Base-by-base conservation (phyloP, 2,113 vertebrate genomes). In the Clarias macrocephalus region DNA sequence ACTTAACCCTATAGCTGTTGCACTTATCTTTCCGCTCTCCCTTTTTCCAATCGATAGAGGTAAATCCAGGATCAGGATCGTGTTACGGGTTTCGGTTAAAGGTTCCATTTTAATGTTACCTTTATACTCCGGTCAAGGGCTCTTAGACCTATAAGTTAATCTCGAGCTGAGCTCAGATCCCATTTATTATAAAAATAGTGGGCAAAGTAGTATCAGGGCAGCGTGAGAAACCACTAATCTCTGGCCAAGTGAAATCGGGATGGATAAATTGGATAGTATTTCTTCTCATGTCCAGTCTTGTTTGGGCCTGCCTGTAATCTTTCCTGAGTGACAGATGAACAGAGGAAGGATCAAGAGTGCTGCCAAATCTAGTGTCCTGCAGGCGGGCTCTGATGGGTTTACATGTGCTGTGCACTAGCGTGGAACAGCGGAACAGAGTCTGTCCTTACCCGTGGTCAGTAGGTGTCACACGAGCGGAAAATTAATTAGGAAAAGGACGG, bases 401-500 rank as follows among this genome's bases (percentile, higher is more conserved):
- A 87, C 90, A 79, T 52, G 56, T 68, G 86, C 68, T 72, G 87
- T 57, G 56, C 63, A 52, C 30, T 70, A 77, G 85, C 18, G n/a
- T n/a, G 62, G 28, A 85, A 84, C 66, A 84, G 21, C 70, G 30
- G 48, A 48, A 48, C 48, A 48, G 23, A 85, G 83, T 60, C 83
- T 76, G 63, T 75, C 23, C 62, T 66, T 62, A 80, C 57, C 59
- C 83, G 16, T 62, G 85, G 79, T 86, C 87, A 84, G 62, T 48
- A 66, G 89, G 48, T 87, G 52, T 42, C 72, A 85, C 75, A 37
- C 30, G 15, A 28, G 25, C 12, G 56, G 76, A 89, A 88, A 87
- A 86, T 88, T 85, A 91, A 87, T 89, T 87, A 89, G 88, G 86
- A 85, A 52, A 37, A 60, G 82, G 75, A 25, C 57, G n/a, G 85